These are phyloP conservation scores for Ischnura elegans DNA, from an alignment of 2,888 invertebrate species.

Conservation along the genomic window DNA sequence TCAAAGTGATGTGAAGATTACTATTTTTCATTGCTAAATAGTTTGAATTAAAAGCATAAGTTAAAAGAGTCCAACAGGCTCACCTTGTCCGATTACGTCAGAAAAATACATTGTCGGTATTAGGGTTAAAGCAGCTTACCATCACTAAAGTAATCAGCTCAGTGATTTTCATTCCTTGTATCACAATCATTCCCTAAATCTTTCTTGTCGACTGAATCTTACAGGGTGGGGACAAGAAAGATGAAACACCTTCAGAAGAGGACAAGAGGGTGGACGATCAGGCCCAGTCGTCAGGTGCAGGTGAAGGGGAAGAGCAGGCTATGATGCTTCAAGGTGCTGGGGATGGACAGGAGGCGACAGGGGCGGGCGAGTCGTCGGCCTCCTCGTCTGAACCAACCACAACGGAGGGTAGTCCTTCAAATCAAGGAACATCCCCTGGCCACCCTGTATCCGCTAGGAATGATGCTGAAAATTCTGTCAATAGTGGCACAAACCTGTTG, in stretches of 20 bases:
- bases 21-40: too few species aligned
- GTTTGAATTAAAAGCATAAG: too few species aligned
- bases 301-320: slow-evolving; percentile 13
- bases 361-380: not conserved
- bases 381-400: slow-evolving; percentile 57
- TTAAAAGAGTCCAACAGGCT: too few species aligned
- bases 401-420: slow-evolving; percentile 47
- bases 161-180: too few species aligned
- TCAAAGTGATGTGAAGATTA: too few species aligned
- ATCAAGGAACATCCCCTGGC: slow-evolving; percentile 59
- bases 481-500: slow-evolving; percentile 56
- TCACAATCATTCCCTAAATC: too few species aligned
- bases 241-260: slow-evolving; percentile 70
- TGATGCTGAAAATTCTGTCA: slow-evolving; percentile 56
- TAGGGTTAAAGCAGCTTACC: too few species aligned
- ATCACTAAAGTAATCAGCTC: not conserved
- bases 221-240: slow-evolving; percentile 70
- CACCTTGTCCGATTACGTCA: too few species aligned
- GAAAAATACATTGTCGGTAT: too few species aligned
- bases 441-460: slow-evolving; percentile 49
- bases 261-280: not conserved
- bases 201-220: too few species aligned
- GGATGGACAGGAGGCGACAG: not conserved
- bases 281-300: not conserved
- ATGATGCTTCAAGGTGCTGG: slow-evolving; percentile 50